phyloP scores from a whole-genome alignment of 2,888 invertebrate genomes.

The Bhutanitis thaidina region DNA sequence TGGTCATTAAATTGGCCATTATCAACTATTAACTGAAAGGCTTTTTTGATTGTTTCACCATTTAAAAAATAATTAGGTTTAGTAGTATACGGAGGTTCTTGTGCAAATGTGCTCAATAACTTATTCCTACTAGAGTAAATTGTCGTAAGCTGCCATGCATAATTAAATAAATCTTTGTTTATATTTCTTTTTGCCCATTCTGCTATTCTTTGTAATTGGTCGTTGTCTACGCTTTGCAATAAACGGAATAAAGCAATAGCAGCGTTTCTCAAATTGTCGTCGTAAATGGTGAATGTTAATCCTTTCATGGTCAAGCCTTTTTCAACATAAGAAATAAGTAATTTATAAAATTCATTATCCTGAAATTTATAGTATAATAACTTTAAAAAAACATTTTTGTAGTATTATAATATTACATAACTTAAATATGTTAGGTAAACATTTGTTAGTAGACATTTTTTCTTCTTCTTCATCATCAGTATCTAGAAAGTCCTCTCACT shows the following conservation, averaged over 20 bases:
- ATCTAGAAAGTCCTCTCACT: too few relatives aligned
- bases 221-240: constrained; percentile 54
- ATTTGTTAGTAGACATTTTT: too few relatives aligned
- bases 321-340: constrained; percentile 39
- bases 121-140: constrained; percentile 19
- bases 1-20: constrained; percentile 34
- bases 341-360: constrained; percentile 43
- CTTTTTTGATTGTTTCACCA: constrained; percentile 57
- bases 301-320: constrained; percentile 50
- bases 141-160: constrained; percentile 43
- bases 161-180: constrained; percentile 72
- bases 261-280: constrained; percentile 67
- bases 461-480: too few relatives aligned
- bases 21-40: constrained; percentile 46
- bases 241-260: constrained; percentile 64
- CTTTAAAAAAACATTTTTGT: too few relatives aligned
- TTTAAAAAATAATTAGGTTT: constrained; percentile 67
- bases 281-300: constrained; percentile 68
- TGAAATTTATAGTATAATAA: constrained; percentile 33
- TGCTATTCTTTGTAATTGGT: constrained; percentile 48
- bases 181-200: constrained; percentile 60
- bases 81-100: constrained; percentile 65
- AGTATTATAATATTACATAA: too few relatives aligned
- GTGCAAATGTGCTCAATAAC: constrained; percentile 32
- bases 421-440: too few relatives aligned